Base-by-base conservation (phyloP, 2,888 invertebrate species). In the Psylliodes chrysocephalus region DNA sequence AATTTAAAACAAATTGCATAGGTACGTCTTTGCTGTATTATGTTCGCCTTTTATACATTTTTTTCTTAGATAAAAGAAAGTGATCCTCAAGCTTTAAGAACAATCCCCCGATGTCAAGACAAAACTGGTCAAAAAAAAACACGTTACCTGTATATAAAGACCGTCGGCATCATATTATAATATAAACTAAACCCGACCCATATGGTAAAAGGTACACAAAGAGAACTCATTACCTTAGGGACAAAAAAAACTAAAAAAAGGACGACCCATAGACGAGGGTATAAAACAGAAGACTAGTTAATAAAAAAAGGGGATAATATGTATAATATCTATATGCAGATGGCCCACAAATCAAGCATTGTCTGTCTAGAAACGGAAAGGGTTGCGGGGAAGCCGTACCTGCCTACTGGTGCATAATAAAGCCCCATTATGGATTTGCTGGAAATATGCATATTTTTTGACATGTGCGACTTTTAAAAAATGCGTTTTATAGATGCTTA, bases 341-440 rank as follows among this genome's bases (percentile, higher is more conserved):
- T 79, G 79, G 79, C 77, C 78, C 77, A 79, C 79, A 80, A 79
- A 80, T 79, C 80, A 80, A 79, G 80, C 75, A 79, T 80, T 80
- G 79, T 79, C 74, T 78, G 77, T 66, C 73, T 59, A 59, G 38
- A 59, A 59, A 40, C 68, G 67, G 64, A 74, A 78, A 77, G 79
- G 80, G 78, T 78, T 77, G 73, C 71, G 67, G 71, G 70, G 70
- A 68, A 71, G 70, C 72, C 75, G 61, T 81, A 80, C 79, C 80
- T 81, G 78, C 74, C 78, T 77, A 81, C 74, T 78, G 79, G 77
- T 78, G 80, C 81, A 79, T 81, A 80, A 78, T 77, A 77, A 75
- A 69, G 71, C 71, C 72, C 78, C 71, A 77, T 78, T 78, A 77
- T 77, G 73, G 73, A 75, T 76, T 76, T 75, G 73, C 74, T 69